Percentiles rank a stretch among this genome's conserved stretches.
Evolutionary conservation across 1,140 invertebrate species (phyloP).

Genomic region (Hyles vespertilio): DNA sequence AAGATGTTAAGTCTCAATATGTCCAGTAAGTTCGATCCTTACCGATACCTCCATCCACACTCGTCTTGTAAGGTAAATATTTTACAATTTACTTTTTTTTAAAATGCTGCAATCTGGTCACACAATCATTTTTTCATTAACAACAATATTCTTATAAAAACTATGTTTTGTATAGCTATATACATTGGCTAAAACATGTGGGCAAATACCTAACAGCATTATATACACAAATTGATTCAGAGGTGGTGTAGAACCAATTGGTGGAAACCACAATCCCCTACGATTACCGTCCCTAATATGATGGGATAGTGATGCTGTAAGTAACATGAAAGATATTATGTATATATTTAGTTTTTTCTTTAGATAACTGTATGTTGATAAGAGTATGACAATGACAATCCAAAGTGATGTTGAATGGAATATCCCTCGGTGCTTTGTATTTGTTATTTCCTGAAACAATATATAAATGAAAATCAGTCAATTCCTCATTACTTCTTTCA

Average conservation of each 20-base stretch:
- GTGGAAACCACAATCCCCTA: slow-evolving; percentile 52
- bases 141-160: slow-evolving; percentile 26
- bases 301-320: slow-evolving; percentile 48
- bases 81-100: too few species aligned
- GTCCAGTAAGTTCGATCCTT: too few species aligned
- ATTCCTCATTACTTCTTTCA: too few species aligned
- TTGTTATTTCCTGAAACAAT: slow-evolving; percentile 49
- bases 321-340: slow-evolving; percentile 41
- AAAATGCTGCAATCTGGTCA: not conserved
- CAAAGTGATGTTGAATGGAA: slow-evolving; percentile 58
- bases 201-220: slow-evolving; percentile 28
- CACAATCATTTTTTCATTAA: slow-evolving; percentile 17
- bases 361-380: slow-evolving; percentile 39
- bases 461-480: not conserved
- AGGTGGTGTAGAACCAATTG: slow-evolving; percentile 43
- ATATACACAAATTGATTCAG: slow-evolving; percentile 45
- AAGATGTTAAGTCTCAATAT: too few species aligned
- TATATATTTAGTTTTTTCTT: slow-evolving; percentile 46
- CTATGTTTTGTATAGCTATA: slow-evolving; percentile 32
- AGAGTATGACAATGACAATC: slow-evolving; percentile 25
- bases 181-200: slow-evolving; percentile 32
- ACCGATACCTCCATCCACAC: too few species aligned
- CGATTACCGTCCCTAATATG: slow-evolving; percentile 54
- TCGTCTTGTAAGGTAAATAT: too few species aligned
- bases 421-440: slow-evolving; percentile 48